These are phyloP conservation scores for Neolamprologus hecqui DNA, from an alignment of 2,113 vertebrate species.

Conservation along the genomic window DNA sequence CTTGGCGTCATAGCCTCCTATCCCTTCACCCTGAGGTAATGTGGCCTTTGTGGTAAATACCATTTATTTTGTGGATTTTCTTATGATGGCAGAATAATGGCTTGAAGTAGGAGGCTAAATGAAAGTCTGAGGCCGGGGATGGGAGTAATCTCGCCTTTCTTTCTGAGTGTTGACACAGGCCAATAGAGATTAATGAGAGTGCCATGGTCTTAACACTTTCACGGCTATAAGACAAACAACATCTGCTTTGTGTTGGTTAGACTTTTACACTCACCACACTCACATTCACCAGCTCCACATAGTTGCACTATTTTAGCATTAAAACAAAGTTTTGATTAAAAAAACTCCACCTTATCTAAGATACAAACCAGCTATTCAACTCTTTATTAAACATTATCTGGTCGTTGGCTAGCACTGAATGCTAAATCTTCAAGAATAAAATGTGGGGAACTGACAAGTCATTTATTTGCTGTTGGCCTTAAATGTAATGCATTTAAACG, in stretches of 20 bases:
- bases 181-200: constrained; percentile 73
- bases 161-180: constrained; percentile 53
- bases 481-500: not conserved
- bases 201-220: constrained; percentile 46
- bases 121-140: constrained; percentile 58
- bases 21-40: constrained; percentile 13
- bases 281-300: not conserved
- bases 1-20: not conserved
- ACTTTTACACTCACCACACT: not conserved
- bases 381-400: not conserved
- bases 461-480: not conserved
- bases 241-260: constrained; percentile 31
- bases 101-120: constrained; percentile 66
- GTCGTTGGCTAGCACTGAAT: not conserved
- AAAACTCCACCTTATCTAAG: not conserved
- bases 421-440: not conserved
- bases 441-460: not conserved
- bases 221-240: not conserved
- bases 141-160: constrained; percentile 68
- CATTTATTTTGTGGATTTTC: constrained; percentile 64
- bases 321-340: not conserved
- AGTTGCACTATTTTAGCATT: not conserved
- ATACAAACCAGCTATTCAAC: not conserved
- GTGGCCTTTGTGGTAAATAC: constrained; percentile 66
- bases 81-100: constrained; percentile 71